Conservation (phyloP, 2,888 invertebrate species). For the Lutraria lutraria region DNA sequence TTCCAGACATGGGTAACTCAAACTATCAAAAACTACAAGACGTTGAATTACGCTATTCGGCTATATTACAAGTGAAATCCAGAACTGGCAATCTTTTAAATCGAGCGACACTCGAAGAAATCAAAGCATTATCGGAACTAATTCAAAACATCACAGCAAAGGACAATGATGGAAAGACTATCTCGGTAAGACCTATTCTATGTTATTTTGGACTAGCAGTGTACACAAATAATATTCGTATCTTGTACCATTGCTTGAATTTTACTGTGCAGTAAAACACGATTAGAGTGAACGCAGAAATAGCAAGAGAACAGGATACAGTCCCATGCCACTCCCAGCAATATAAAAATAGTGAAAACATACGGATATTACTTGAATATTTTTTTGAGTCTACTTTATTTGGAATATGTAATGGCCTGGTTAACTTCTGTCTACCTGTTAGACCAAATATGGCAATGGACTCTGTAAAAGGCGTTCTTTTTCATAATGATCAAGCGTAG, state of each 20-base stretch:
- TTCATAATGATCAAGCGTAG: neutral
- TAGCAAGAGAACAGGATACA: neutral
- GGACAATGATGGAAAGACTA: constrained; percentile 23
- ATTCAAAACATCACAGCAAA: constrained; percentile 47
- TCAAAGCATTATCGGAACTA: constrained; percentile 41
- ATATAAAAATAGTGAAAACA: neutral
- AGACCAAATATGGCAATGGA: no score
- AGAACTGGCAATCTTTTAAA: constrained; percentile 57
- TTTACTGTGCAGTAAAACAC: neutral
- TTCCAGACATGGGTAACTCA: constrained; percentile 61
- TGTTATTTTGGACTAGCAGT: neutral
- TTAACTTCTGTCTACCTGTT: no score
- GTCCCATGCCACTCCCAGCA: neutral
- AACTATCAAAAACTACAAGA: constrained; percentile 54
- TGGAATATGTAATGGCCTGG: no score
- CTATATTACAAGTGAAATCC: constrained; percentile 54
- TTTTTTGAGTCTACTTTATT: neutral
- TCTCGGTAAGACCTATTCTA: neutral
- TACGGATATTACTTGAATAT: neutral
- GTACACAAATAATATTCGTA: constrained; percentile 41
- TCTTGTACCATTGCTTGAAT: neutral
- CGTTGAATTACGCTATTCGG: constrained; percentile 39
- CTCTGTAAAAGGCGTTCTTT: no score
- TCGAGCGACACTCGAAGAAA: constrained; percentile 47
- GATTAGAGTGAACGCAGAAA: neutral